phyloP scores from a whole-genome alignment of 2,888 invertebrate genomes.

The Cryptus armator region DNA sequence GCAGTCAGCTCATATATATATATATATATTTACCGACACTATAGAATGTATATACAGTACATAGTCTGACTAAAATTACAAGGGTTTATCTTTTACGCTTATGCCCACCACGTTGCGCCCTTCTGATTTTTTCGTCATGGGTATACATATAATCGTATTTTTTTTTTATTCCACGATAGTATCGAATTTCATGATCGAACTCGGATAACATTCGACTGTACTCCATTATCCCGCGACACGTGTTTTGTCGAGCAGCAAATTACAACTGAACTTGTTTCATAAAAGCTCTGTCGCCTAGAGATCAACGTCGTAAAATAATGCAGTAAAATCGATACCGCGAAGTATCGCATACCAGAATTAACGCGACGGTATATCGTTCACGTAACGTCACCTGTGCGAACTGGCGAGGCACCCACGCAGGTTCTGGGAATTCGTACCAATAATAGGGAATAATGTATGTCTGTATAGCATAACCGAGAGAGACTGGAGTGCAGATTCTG shows the following conservation, averaged over 20 bases:
- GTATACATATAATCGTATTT: background rate
- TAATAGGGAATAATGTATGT: constrained; percentile 27
- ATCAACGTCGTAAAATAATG: constrained; percentile 28
- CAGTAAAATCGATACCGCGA: constrained; percentile 17
- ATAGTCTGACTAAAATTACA: constrained; percentile 1
- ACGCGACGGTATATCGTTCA: constrained; percentile 54
- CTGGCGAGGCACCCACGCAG: constrained; percentile 47
- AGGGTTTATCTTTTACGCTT: background rate
- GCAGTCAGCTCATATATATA: background rate
- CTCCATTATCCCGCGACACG: constrained; percentile 18
- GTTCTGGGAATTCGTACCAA: constrained; percentile 54
- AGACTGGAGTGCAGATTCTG: constrained; percentile 41
- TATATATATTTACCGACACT: background rate
- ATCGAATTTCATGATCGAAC: constrained; percentile 12
- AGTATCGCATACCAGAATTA: constrained; percentile 40
- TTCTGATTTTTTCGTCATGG: background rate
- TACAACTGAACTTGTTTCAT: background rate
- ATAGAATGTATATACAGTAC: background rate
- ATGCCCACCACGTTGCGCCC: background rate
- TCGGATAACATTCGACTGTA: background rate
- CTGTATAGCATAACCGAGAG: constrained; percentile 3
- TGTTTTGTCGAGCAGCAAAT: constrained; percentile 25
- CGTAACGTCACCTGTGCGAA: constrained; percentile 61
- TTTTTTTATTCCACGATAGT: constrained; percentile 3
- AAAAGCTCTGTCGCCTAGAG: background rate